A percentile compares a stretch with the other conserved stretches of the same genome.
Evolutionary conservation across 2,797 vertebrate genomes (phyloP).

Genomic region (Sebastes iracundus): DNA sequence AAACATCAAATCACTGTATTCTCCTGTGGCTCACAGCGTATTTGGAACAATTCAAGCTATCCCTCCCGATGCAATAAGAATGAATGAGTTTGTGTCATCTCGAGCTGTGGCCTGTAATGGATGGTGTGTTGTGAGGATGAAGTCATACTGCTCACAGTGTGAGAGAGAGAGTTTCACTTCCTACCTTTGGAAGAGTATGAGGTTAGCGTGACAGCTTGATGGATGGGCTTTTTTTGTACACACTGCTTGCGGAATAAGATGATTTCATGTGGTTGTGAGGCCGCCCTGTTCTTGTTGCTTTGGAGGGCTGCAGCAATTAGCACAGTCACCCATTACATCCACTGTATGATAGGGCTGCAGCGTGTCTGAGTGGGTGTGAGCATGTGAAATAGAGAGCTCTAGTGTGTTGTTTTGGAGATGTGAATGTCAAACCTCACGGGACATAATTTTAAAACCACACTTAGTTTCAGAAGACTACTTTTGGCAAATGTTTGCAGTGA

Average conservation of each 20-base stretch:
- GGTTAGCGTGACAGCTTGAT: slow-evolving; percentile 61
- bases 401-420: slow-evolving; percentile 23
- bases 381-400: slow-evolving; percentile 11
- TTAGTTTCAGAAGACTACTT: slow-evolving; percentile 55
- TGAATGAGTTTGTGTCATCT: slow-evolving; percentile 8
- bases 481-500: slow-evolving; percentile 50
- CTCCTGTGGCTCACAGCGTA: not conserved
- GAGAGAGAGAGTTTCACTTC: slow-evolving; percentile 34
- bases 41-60: slow-evolving; percentile 18
- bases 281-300: slow-evolving; percentile 46
- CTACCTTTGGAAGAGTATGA: slow-evolving; percentile 54
- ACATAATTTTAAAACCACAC: slow-evolving; percentile 62
- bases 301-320: slow-evolving; percentile 64
- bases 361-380: slow-evolving; percentile 37
- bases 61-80: not conserved
- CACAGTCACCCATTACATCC: slow-evolving; percentile 56
- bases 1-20: slow-evolving; percentile 11
- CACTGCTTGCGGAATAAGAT: slow-evolving; percentile 43
- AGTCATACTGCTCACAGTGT: slow-evolving; percentile 24
- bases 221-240: slow-evolving; percentile 52
- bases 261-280: slow-evolving; percentile 69
- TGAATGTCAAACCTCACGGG: slow-evolving; percentile 47
- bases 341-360: slow-evolving; percentile 57
- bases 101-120: slow-evolving; percentile 7
- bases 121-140: slow-evolving; percentile 33